These are phyloP conservation scores for Sesamia inferens DNA, from an alignment of 2,888 invertebrate genomes.

Conservation along the genomic window DNA sequence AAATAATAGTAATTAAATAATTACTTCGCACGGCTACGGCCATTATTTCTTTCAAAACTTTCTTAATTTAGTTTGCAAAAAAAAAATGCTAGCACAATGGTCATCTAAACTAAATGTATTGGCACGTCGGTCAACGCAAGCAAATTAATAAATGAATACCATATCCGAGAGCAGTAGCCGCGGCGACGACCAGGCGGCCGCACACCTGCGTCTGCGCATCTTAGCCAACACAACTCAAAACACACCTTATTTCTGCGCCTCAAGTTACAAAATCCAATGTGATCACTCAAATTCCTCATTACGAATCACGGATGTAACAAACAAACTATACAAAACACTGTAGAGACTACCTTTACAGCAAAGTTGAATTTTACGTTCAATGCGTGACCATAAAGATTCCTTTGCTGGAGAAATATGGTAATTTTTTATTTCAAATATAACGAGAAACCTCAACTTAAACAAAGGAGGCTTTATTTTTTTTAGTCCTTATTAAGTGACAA, in stretches of 20 bases:
- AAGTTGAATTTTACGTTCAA: conserved; percentile 84
- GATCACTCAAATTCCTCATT: conserved; percentile 78
- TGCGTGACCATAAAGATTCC: conserved; percentile 80
- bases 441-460: conserved; percentile 66
- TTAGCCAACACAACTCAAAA: conserved; percentile 64
- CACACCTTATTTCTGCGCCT: conserved; percentile 38
- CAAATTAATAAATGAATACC: conserved; percentile 89
- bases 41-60: conserved; percentile 22
- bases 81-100: conserved; percentile 46
- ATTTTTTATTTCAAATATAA: conserved; percentile 73
- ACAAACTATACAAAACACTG: conserved; percentile 87
- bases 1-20: background rate
- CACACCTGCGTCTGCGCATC: conserved; percentile 88
- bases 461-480: conserved; percentile 54
- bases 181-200: conserved; percentile 88
- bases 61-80: conserved; percentile 36
- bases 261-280: conserved; percentile 57
- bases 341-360: conserved; percentile 83
- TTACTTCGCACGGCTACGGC: background rate
- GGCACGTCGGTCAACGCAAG: conserved; percentile 82
- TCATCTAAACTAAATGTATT: conserved; percentile 72
- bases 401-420: conserved; percentile 75
- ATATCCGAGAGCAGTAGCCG: conserved; percentile 87
- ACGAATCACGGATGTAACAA: conserved; percentile 89
- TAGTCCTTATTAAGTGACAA: conserved; percentile 28